Base-by-base conservation (phyloP, 2,113 vertebrate genomes). In the Hylia prasina region DNA sequence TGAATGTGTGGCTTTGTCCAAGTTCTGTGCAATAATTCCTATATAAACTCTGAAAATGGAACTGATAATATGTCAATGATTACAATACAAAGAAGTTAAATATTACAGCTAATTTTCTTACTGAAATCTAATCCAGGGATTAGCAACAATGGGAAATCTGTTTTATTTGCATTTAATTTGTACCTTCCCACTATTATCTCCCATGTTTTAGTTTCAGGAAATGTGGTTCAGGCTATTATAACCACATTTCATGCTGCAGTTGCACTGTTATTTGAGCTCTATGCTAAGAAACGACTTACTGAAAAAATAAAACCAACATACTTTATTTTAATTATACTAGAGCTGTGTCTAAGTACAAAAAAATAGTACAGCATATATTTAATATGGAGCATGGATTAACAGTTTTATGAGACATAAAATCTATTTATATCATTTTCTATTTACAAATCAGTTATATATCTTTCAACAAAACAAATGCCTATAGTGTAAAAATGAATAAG, bases 141-240 rank as follows among this genome's bases (percentile, higher is more conserved):
- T 98, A 98, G 81, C 92, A 97, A 97, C 97, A 98, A 98, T 97
- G 65, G 96, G 94, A 93, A 97, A 97, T 98, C 96, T 98, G 96
- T 98, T 98, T 98, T 98, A 98, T 98, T 98, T 98, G 97, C 98
- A 98, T 98, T 98, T 98, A 98, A 98, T 98, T 98, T 98, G 98
- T 98, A 98, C 97, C 97, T 98, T 98, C 97, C 97, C 97, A 98
- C 94, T 95, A 97, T 98, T 97, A 97, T 98, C 97, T 96, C 94
- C 95, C 79, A 93, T 97, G 97, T 97, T 98, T 97, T 97, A 97
- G 93, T 97, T 98, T 98, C 97, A 97, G 97, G 95, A 98, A 98
- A 98, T 97, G 98, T 98, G 96, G 97, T 98, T 97, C 94, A 79
- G 95, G 94, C 98, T 98, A 98, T 98, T 97, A 98, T 97, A 98